Evolutionary conservation across 2,888 invertebrate genomes (phyloP).

Genomic region (Xanthia icteritia): DNA sequence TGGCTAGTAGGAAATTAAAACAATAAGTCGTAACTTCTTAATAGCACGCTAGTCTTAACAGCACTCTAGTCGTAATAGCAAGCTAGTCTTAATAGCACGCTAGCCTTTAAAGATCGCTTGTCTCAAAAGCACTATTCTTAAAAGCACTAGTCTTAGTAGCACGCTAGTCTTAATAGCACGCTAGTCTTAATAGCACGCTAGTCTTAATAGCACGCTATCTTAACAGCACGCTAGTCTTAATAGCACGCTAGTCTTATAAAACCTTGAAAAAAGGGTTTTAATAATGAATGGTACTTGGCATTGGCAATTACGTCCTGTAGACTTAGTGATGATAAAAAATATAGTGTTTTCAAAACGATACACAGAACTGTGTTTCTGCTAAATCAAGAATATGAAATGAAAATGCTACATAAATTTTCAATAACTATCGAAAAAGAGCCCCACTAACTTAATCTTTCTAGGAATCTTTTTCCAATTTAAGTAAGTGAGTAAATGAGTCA

Average conservation of each 20-base stretch:
- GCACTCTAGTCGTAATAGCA: too few relatives aligned
- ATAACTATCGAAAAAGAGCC: not conserved
- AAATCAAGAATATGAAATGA: not conserved
- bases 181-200: too few relatives aligned
- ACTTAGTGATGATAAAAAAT: not conserved
- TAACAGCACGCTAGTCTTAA: not conserved
- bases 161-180: too few relatives aligned
- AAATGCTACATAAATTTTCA: not conserved
- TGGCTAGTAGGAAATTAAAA: conserved; percentile 1
- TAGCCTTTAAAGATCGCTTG: too few relatives aligned
- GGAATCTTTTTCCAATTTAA: conserved; percentile 13
- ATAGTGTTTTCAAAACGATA: not conserved
- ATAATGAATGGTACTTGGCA: conserved; percentile 2
- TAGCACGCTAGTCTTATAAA: conserved; percentile 7
- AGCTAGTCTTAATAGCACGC: too few relatives aligned
- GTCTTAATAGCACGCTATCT: too few relatives aligned
- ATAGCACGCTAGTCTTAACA: too few relatives aligned
- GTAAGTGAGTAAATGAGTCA: not conserved
- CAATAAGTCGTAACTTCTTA: conserved; percentile 3
- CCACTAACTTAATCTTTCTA: not conserved
- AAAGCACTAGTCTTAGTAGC: too few relatives aligned
- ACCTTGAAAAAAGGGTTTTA: conserved; percentile 34
- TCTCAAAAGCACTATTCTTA: too few relatives aligned
- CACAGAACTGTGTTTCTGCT: not conserved
- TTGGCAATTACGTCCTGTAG: not conserved